Base-by-base conservation (phyloP, 1,140 invertebrate species). In the Drosophila ambigua region DNA sequence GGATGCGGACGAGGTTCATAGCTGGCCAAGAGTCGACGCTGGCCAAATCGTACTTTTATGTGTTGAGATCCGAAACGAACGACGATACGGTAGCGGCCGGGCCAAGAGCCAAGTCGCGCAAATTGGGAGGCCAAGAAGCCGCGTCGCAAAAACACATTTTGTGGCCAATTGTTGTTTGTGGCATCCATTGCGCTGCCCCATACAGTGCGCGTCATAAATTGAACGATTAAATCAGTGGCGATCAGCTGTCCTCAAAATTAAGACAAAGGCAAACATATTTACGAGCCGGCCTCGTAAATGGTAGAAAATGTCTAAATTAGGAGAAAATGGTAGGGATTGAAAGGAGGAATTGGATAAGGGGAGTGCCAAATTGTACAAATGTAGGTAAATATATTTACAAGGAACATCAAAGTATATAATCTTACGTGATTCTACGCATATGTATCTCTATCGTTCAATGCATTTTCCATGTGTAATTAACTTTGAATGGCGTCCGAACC, bases 121-220 rank as follows among this genome's bases (percentile, higher is more conserved):
- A 39, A 39, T 11, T 39, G 4, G 11, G 35, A 13, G 35, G 35
- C 35, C 4, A 39, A 13, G 35, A 39, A 39, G 35, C 35, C 65
- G 45, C 63, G 51, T 80, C 78, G 72, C 81, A 81, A 81, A 77
- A 81, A 77, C 49, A 57, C 66, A 67, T 76, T 63, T 73, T 81
- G 72, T 76, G 66, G 77, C 64, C 77, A 64, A 75, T 72, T 78
- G 75, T 78, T 54, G 44, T 60, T 49, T 51, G 41, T 26, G 24
- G 43, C 59, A 52, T 16, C 44, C 43, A 41, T 13, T 24, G 45
- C 43, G 49, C 50, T 57, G 50, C 50, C 51, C 61, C 49, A 50
- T 61, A 76, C 73, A 76, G 63, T 76, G 63, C 57, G 72, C 51
- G 71, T 49, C 72, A 74, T 74, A 74, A 74, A 74, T 74, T 59